phyloP scores from a whole-genome alignment of 2,888 invertebrate species.

The Lochmaea crataegi region DNA sequence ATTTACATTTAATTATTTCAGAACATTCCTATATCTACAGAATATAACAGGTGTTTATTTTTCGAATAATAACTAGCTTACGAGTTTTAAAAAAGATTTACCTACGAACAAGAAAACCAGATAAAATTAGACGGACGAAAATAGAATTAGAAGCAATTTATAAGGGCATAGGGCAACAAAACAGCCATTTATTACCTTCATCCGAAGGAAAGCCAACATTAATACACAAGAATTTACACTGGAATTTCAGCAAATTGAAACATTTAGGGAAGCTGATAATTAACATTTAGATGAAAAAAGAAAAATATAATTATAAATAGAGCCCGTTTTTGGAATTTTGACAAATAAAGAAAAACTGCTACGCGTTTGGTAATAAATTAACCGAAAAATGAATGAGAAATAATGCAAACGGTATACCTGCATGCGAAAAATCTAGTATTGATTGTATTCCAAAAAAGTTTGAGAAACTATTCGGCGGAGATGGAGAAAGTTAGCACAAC shows the following conservation, averaged over 20 bases:
- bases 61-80: neutral
- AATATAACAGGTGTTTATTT: neutral
- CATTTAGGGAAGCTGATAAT: neutral
- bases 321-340: no score
- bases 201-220: slow-evolving; percentile 1
- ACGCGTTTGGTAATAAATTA: no score
- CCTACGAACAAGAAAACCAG: neutral
- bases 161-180: slow-evolving; percentile 16
- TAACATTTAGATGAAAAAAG: neutral
- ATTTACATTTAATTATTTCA: no score
- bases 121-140: neutral
- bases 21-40: no score
- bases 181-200: slow-evolving; percentile 3
- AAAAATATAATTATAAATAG: neutral
- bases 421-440: no score
- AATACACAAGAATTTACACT: slow-evolving; percentile 1
- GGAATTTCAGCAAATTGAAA: slow-evolving; percentile 13
- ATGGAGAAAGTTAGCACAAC: no score
- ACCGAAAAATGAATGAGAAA: no score
- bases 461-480: no score
- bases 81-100: neutral
- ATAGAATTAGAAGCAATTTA: slow-evolving; percentile 2
- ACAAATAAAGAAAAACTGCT: no score
- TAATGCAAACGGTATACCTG: no score
- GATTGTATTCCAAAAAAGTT: no score